Evolutionary conservation across 64 coral and sea anemone genomes (phyloP).

Genomic region (Orbicella faveolata): DNA sequence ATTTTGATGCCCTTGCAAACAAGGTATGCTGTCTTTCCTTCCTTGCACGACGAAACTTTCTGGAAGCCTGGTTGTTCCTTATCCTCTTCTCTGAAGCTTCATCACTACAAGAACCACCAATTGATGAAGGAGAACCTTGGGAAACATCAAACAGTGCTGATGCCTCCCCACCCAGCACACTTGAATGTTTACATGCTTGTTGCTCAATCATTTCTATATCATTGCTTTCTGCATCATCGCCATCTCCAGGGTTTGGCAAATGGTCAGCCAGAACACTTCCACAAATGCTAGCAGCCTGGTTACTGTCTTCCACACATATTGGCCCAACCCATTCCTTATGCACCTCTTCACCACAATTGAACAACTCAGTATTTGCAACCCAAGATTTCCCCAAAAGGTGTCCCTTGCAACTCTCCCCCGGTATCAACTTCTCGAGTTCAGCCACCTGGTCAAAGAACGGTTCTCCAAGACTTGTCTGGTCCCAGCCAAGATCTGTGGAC

Average conservation of each 20-base stretch:
- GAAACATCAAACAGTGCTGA: conserved; percentile 3
- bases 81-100: conserved; percentile 65
- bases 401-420: conserved; percentile 26
- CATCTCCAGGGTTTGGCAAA: not conserved
- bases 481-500: conserved; percentile 44
- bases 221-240: not conserved
- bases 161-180: not conserved
- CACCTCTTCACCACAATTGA: not conserved
- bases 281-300: not conserved
- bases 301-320: not conserved
- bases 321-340: not conserved
- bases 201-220: not conserved
- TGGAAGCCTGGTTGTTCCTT: conserved; percentile 84
- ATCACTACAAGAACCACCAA: conserved; percentile 58
- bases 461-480: conserved; percentile 48
- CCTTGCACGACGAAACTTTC: conserved; percentile 72
- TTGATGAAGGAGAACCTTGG: conserved; percentile 14
- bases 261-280: not conserved
- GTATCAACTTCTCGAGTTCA: conserved; percentile 72
- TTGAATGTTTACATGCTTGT: not conserved
- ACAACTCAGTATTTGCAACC: conserved; percentile 10
- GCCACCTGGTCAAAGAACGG: conserved; percentile 94
- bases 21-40: conserved; percentile 68
- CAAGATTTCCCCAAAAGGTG: conserved; percentile 19
- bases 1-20: conserved; percentile 61